Evolutionary conservation across 1,140 invertebrate genomes (phyloP).

Genomic region (Centruroides sculpturatus): DNA sequence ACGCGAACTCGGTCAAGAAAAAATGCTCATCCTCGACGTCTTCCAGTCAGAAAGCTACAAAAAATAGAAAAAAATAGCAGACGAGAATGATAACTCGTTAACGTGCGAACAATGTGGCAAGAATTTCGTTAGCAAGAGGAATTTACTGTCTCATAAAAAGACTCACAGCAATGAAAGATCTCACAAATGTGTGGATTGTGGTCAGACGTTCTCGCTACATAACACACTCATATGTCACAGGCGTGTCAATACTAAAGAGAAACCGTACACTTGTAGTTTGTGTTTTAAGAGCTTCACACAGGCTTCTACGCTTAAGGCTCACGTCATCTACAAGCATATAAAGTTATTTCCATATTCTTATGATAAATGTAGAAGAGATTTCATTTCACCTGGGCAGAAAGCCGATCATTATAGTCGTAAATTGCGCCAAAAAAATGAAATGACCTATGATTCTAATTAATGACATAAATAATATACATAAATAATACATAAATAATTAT

Average conservation of each 20-base stretch:
- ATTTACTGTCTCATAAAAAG: slow-evolving; percentile 14
- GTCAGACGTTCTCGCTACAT: too few relatives aligned
- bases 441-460: too few relatives aligned
- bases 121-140: slow-evolving; percentile 10
- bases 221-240: slow-evolving; percentile 17
- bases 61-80: too few relatives aligned
- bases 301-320: slow-evolving; percentile 10
- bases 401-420: not conserved
- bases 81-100: not conserved
- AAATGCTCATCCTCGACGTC: too few relatives aligned
- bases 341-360: slow-evolving; percentile 15
- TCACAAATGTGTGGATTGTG: slow-evolving; percentile 14
- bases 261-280: slow-evolving; percentile 7
- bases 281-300: slow-evolving; percentile 15
- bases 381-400: slow-evolving; percentile 13
- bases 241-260: slow-evolving; percentile 11
- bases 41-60: too few relatives aligned
- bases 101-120: slow-evolving; percentile 12
- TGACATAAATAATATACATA: too few relatives aligned
- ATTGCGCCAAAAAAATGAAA: too few relatives aligned
- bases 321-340: slow-evolving; percentile 16
- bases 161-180: slow-evolving; percentile 14
- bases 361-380: slow-evolving; percentile 12
- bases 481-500: too few relatives aligned
- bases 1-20: too few relatives aligned